Conservation (phyloP, 2,888 invertebrate species). For the Cenopis cana region DNA sequence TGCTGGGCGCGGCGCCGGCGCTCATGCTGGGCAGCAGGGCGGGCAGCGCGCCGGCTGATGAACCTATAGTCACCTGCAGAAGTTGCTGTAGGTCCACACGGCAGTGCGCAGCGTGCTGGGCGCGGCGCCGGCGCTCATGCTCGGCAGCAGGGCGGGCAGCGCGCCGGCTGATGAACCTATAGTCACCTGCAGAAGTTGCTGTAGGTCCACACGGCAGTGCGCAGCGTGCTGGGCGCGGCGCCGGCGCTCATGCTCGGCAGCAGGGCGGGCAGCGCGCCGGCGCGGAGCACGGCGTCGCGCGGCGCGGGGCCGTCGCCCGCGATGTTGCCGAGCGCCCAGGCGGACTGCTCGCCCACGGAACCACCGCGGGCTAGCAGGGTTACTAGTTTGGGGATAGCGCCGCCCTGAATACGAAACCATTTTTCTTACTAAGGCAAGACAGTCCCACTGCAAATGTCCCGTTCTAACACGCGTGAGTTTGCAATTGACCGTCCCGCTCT, state of each 20-base stretch:
- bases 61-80: conserved; percentile 86
- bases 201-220: conserved; percentile 96
- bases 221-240: conserved; percentile 85
- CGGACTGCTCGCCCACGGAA: conserved; percentile 96
- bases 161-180: no score
- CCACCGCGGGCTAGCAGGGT: conserved; percentile 89
- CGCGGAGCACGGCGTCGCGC: conserved; percentile 91
- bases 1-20: no score
- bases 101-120: no score
- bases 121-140: no score
- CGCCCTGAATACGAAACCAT: conserved; percentile 84
- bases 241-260: conserved; percentile 83
- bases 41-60: no score
- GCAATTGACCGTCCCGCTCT: no score
- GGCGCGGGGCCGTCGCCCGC: conserved; percentile 94
- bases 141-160: no score
- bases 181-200: conserved; percentile 92
- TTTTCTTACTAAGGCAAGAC: no score
- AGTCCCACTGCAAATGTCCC: no score
- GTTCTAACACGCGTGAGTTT: no score
- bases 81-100: conserved; percentile 96
- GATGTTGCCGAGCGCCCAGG: conserved; percentile 99
- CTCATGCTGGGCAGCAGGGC: no score
- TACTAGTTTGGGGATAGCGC: conserved; percentile 94
- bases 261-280: conserved; percentile 90